phyloP scores from a whole-genome alignment of 2,888 invertebrate species.

The Drosophila fungiperda region DNA sequence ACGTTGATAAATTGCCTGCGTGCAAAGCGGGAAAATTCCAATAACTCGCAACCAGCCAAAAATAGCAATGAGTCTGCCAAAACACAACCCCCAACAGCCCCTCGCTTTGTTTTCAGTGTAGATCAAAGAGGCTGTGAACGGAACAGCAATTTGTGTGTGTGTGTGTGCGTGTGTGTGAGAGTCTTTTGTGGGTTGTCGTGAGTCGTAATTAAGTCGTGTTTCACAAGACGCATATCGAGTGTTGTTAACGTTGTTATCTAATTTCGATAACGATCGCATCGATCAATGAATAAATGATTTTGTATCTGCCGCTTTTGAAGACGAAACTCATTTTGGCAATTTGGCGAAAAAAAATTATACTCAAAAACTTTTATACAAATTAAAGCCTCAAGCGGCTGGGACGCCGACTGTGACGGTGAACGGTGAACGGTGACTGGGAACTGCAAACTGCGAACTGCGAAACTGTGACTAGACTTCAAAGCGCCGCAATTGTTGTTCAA shows the following conservation, averaged over 20 bases:
- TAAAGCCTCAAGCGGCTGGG: conserved; percentile 42
- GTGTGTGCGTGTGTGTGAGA: conserved; percentile 1
- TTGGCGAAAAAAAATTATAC: conserved; percentile 27
- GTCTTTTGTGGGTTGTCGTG: conserved; percentile 10
- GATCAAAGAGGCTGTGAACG: conserved; percentile 53
- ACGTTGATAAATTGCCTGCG: conserved; percentile 48
- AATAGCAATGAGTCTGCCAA: conserved; percentile 46
- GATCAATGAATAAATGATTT: conserved; percentile 47
- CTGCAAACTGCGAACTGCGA: conserved; percentile 3
- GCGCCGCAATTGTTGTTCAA: conserved; percentile 73
- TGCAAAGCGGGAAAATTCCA: conserved; percentile 46
- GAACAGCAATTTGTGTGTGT: conserved; percentile 14
- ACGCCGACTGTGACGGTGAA: conserved; percentile 16
- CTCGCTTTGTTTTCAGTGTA: conserved; percentile 3
- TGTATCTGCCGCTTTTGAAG: conserved; percentile 38
- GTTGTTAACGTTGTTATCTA: conserved; percentile 81
- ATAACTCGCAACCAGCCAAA: conserved; percentile 48
- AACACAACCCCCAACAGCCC: background rate
- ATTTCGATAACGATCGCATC: conserved; percentile 68
- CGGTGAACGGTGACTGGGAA: conserved; percentile 1
- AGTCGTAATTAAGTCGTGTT: conserved; percentile 84
- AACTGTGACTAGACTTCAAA: conserved; percentile 55
- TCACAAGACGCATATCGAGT: conserved; percentile 83
- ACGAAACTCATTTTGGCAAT: conserved; percentile 20
- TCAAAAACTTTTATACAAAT: conserved; percentile 63